Evolutionary conservation across 2,888 invertebrate species (phyloP), one percentile per base, ranked within the genome.

Genomic region (Tyria jacobaeae): DNA sequence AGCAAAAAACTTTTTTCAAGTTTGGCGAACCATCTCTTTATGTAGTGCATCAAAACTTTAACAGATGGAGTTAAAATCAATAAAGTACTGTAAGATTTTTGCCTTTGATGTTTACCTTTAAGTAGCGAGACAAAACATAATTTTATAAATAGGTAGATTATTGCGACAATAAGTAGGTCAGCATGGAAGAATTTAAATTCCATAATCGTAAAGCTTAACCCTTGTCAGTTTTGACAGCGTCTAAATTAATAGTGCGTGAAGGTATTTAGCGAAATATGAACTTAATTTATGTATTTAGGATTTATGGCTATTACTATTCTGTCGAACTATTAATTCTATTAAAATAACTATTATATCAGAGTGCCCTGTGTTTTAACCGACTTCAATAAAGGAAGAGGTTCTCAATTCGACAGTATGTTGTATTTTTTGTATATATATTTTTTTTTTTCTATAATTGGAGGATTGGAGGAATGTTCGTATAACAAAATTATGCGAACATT

Each of bases 231-330:
- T 79, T 84, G 88, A 88, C 88, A 86, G 82, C 80, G 75, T 81
- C 83, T 86, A 87, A 89, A 89, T 88, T 88, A 88, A 89, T 89
- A 89, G 88, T 87, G 85, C 84, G 84, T 84, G 84, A 82, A 86
- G 85, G 86, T 85, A 88, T 87, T 87, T 85, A 83, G 80, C 83
- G 78, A 83, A 85, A 81, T 82, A 83, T 81, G 79, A 79, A 81
- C 79, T 79, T 76, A 79, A 75, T 76, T 77, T 74, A 72, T 78
- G 66, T 71, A 70, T 68, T 53, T 60, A 66, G 60, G 75, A 78
- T 80, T 80, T 75, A 80, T 77, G 60, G 64, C 51, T 59, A 49
- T 54, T 68, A 60, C 61, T 37, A 65, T 66, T 41, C 54, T 61
- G 53, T 62, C 35, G 52, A 62, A 52, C 62, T 58, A 58, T 54